Base-by-base conservation (phyloP, 2,797 vertebrate genomes). In the Periparus ater region DNA sequence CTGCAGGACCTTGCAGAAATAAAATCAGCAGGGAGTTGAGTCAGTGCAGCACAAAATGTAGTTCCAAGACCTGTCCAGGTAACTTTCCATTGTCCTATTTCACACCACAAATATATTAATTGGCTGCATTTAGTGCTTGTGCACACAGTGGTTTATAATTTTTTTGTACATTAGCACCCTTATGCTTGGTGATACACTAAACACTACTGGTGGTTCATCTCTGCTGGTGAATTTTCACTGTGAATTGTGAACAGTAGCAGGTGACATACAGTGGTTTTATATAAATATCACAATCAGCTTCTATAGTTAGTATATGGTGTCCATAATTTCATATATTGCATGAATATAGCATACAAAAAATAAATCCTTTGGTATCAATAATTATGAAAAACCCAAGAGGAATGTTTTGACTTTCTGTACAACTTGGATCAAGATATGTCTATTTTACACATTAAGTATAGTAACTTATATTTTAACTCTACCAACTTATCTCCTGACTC, bases 201-300 rank as follows among this genome's bases (percentile, higher is more conserved):
- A 44, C 6, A 38, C 2, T 30, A 32, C 38, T 0, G 0, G 13
- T 61, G 1, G 54, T 58, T 91, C 9, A 3, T 5, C 3, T 66
- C 36, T 81, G 29, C 8, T 62, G 26, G 8, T 89, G 48, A 78
- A 34, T 38, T 75, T 75, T 47, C 10, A 4, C 17, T 65, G n/a
- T 34, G 44, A 77, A 83, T 61, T 9, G 5, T 8, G 7, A 71
- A 26, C 18, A 66, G 42, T 34, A 83, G 7, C 20, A 45, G 32
- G 45, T 22, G 50, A 57, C 26, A 44, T 17, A 27, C 4, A 20
- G 6, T 45, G 30, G 7, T 29, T 74, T 85, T 50, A n/a, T 6
- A 36, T 4, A 65, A 91, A 53, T 63, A 60, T 36, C 17, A 55
- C 6, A 47, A 2, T 18, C 29, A 45, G 1, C 68, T 79, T 83